These are phyloP conservation scores for Macroteleia sp. DNA, from an alignment of 2,888 invertebrate genomes.

Conservation along the genomic window DNA sequence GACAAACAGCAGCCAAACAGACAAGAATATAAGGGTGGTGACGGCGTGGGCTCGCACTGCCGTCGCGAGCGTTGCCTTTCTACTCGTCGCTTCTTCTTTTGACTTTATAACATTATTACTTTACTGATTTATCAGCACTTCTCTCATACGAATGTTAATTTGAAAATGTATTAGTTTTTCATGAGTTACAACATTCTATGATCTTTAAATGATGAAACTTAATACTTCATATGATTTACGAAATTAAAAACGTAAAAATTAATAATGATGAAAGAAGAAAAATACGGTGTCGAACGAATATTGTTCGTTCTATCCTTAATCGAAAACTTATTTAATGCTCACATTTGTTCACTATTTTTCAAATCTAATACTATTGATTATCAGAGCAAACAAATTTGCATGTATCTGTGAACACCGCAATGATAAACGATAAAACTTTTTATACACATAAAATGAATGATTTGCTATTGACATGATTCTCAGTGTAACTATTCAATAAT, in stretches of 20 bases:
- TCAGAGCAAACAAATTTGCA: slow-evolving; percentile 22
- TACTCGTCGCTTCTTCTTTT: too few relatives aligned
- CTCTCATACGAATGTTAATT: too few relatives aligned
- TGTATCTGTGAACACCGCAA: slow-evolving; percentile 50
- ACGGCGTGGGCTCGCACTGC: too few relatives aligned
- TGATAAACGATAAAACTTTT: slow-evolving; percentile 39
- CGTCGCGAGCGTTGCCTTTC: too few relatives aligned
- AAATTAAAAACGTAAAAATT: too few relatives aligned
- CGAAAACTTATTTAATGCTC: slow-evolving; percentile 41
- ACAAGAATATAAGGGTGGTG: too few relatives aligned
- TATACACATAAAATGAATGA: slow-evolving; percentile 44
- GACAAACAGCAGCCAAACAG: slow-evolving; percentile 5
- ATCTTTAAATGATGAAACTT: too few relatives aligned
- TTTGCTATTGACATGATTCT: slow-evolving; percentile 24
- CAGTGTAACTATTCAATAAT: slow-evolving; percentile 29
- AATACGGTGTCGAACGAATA: slow-evolving; percentile 25
- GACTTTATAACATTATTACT: too few relatives aligned
- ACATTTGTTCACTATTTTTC: slow-evolving; percentile 54
- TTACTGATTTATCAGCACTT: too few relatives aligned
- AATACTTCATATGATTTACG: too few relatives aligned
- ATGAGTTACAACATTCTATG: too few relatives aligned
- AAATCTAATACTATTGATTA: slow-evolving; percentile 50
- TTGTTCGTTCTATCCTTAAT: slow-evolving; percentile 45
- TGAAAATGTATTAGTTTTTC: too few relatives aligned
- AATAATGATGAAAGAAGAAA: slow-evolving; percentile 15